These are phyloP conservation scores for Carassius carassius DNA, from an alignment of 2,113 vertebrate species.

Conservation along the genomic window DNA sequence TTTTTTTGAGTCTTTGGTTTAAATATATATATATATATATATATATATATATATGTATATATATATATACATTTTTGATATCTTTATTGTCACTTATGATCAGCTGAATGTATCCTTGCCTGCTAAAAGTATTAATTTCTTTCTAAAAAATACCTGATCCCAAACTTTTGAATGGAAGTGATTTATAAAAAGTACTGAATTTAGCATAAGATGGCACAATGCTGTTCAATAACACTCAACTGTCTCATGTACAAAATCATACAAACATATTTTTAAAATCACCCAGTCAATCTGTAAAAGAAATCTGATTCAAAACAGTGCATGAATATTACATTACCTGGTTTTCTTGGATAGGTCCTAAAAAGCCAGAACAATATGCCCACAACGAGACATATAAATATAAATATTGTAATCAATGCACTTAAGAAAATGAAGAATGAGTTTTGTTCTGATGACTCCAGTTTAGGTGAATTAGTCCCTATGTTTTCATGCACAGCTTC, in stretches of 20 bases:
- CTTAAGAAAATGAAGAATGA: background rate
- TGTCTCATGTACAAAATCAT: too few relatives aligned
- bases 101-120: background rate
- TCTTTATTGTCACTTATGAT: background rate
- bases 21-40: too few relatives aligned
- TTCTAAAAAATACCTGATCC: background rate
- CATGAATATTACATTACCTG: slow-evolving; percentile 41
- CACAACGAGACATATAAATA: slow-evolving; percentile 25
- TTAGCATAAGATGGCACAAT: background rate
- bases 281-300: background rate
- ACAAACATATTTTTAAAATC: background rate
- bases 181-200: background rate
- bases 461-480: background rate
- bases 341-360: slow-evolving; percentile 28
- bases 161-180: background rate
- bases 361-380: slow-evolving; percentile 42
- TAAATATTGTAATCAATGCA: background rate
- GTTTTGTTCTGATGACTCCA: background rate
- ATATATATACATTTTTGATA: background rate
- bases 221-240: background rate
- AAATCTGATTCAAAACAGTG: background rate
- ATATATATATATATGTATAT: too few relatives aligned
- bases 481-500: background rate
- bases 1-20: too few relatives aligned
- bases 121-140: background rate